A percentile compares a stretch with the other conserved stretches of the same genome.
phyloP scores from a whole-genome alignment of 2,113 vertebrate species.

The Sylvicapra grimmia region DNA sequence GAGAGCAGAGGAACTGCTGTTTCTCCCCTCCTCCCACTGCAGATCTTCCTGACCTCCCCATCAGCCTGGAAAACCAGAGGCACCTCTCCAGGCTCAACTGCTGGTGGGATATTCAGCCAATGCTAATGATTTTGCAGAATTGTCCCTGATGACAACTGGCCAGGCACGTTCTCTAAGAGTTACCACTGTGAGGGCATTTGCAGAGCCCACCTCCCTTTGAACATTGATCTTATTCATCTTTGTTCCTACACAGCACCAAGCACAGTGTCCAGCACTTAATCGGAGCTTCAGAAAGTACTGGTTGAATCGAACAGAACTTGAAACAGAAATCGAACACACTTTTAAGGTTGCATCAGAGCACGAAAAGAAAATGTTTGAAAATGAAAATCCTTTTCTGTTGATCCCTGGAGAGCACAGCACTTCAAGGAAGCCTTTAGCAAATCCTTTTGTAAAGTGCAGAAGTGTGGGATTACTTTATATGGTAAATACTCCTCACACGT shows the following conservation, averaged over 20 bases:
- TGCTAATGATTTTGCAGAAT: background rate
- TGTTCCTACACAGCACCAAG: background rate
- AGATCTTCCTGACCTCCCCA: background rate
- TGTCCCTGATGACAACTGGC: accelerated
- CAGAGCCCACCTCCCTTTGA: background rate
- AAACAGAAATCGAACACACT: background rate
- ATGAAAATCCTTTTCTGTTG: background rate
- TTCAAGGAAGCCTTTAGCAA: background rate
- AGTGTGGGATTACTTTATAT: background rate
- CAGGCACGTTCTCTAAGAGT: background rate
- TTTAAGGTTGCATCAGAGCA: background rate
- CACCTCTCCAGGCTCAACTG: background rate
- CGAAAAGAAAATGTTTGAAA: conserved; percentile 36
- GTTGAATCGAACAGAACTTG: background rate
- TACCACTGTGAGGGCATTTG: too few species aligned
- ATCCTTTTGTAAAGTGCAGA: background rate
- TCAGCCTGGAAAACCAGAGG: background rate
- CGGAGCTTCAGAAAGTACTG: background rate
- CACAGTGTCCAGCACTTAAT: background rate
- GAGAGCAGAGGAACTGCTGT: background rate
- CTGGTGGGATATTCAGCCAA: background rate
- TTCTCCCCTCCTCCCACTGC: background rate
- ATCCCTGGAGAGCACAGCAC: background rate
- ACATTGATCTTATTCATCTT: background rate
- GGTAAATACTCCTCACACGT: background rate